Evolutionary conservation across 2,888 invertebrate genomes (phyloP).

Genomic region (Camponotus fellah): DNA sequence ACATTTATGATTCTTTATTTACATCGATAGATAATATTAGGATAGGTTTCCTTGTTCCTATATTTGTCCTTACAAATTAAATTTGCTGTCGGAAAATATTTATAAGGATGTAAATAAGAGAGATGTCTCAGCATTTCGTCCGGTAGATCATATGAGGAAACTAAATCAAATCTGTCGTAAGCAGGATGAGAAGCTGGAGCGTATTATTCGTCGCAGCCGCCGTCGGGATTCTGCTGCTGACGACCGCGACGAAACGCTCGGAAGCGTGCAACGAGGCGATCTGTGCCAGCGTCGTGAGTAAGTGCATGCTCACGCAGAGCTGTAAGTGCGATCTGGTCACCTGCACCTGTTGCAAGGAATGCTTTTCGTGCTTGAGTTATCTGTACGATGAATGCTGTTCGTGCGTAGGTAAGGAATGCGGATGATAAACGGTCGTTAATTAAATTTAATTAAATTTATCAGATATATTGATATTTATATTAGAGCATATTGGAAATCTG

Average conservation of each 20-base stretch:
- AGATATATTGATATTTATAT: not conserved
- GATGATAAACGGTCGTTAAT: not conserved
- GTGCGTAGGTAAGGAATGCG: conserved; percentile 94
- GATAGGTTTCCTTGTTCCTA: not conserved
- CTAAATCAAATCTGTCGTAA: not conserved
- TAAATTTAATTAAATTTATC: not conserved
- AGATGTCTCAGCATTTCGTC: not conserved
- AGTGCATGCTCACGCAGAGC: conserved; percentile 98
- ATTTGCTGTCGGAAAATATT: not conserved
- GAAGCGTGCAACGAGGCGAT: conserved; percentile 95
- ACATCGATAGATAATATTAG: not conserved
- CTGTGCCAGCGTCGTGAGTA: conserved; percentile 98
- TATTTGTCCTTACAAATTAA: not conserved
- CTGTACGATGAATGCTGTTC: conserved; percentile 98
- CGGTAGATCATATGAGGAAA: not conserved
- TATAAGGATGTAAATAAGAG: too few relatives aligned
- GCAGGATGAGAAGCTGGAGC: conserved; percentile 78
- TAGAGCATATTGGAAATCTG: not conserved
- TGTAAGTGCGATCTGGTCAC: conserved; percentile 98
- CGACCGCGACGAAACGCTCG: conserved; percentile 69
- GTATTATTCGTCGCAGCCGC: conserved; percentile 69
- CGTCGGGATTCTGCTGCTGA: conserved; percentile 71
- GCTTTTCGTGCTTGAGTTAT: conserved; percentile 95
- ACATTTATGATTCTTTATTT: conserved; percentile 15
- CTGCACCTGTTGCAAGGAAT: conserved; percentile 98